Conservation (phyloP, 2,888 invertebrate species). For the Achlya flavicornis region DNA sequence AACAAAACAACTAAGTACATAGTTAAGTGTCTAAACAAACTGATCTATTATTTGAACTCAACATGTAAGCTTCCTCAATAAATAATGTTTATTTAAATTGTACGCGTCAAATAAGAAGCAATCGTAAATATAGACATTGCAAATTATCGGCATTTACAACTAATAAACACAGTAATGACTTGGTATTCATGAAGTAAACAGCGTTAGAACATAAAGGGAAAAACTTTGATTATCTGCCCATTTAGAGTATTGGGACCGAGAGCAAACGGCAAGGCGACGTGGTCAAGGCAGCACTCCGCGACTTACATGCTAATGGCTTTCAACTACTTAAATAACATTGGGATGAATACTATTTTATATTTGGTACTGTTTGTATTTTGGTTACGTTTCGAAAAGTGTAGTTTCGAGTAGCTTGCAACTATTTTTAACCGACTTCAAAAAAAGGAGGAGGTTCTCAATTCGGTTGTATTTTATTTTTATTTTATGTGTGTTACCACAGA, state of each 20-base stretch:
- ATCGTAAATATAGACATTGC: background rate
- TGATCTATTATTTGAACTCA: too few species aligned
- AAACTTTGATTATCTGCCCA: background rate
- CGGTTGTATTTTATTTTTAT: too few species aligned
- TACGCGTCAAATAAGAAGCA: background rate
- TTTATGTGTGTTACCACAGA: too few species aligned
- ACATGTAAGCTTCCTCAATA: slow-evolving; percentile 2
- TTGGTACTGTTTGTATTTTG: too few species aligned
- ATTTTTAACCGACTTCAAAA: too few species aligned
- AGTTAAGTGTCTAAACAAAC: too few species aligned
- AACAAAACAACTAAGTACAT: too few species aligned
- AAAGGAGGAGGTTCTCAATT: too few species aligned
- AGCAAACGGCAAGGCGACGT: background rate
- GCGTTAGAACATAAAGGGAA: background rate
- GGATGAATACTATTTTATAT: background rate
- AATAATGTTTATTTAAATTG: background rate
- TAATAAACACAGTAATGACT: background rate
- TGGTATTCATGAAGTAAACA: background rate
- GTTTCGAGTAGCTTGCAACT: too few species aligned
- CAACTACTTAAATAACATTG: background rate
- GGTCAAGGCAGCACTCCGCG: background rate
- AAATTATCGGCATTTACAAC: background rate
- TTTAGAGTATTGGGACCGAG: slow-evolving; percentile 3
- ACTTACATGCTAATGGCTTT: background rate
- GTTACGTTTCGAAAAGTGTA: too few species aligned